Conservation (phyloP, 2,113 vertebrate genomes). For the Notechis scutatus region DNA sequence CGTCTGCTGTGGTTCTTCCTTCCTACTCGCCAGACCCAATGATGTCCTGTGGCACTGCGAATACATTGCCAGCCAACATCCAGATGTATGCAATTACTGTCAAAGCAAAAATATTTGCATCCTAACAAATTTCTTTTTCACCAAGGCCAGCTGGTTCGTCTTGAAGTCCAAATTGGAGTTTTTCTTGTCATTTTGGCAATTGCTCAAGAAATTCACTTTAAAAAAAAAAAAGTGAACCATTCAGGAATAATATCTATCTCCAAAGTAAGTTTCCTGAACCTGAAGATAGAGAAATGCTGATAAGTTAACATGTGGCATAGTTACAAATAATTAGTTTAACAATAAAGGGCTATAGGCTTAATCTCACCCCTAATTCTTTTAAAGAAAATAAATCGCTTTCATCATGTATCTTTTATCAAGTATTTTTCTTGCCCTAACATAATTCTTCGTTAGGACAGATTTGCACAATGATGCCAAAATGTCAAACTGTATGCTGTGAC, state of each 20-base stretch:
- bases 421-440: background rate
- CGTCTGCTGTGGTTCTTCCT: conserved; percentile 83
- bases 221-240: background rate
- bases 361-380: background rate
- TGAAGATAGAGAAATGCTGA: background rate
- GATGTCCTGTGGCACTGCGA: conserved; percentile 16
- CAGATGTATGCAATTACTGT: conserved; percentile 85
- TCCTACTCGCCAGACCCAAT: conserved; percentile 10
- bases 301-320: background rate
- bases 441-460: background rate
- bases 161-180: background rate
- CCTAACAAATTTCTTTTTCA: conserved; percentile 1
- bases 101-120: conserved; percentile 90
- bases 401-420: background rate
- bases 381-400: background rate
- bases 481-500: background rate
- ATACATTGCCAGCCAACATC: conserved; percentile 25
- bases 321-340: background rate
- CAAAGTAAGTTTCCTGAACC: background rate
- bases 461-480: background rate
- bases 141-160: fast-evolving
- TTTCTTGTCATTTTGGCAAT: background rate
- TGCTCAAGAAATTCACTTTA: background rate
- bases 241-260: background rate
- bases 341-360: background rate